These are phyloP conservation scores for Julus scanicus DNA, from an alignment of 2,888 invertebrate species.

Conservation along the genomic window DNA sequence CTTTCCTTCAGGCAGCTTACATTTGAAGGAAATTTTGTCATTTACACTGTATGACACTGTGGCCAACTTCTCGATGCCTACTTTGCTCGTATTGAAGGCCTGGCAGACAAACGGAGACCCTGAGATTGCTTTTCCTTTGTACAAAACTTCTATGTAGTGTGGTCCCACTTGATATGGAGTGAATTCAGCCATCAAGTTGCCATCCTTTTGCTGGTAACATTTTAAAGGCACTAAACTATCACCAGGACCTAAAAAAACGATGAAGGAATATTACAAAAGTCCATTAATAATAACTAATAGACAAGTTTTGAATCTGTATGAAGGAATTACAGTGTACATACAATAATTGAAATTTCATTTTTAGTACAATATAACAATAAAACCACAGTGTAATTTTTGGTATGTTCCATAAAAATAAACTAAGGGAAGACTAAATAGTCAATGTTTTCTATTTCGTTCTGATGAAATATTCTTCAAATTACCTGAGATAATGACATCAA, in stretches of 20 bases:
- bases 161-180: constrained; percentile 72
- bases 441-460: neutral
- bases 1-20: constrained; percentile 68
- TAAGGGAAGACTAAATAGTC: no score
- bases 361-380: no score
- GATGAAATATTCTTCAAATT: neutral
- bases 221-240: constrained; percentile 80
- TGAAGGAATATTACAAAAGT: neutral
- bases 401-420: no score
- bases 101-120: constrained; percentile 96
- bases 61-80: constrained; percentile 77
- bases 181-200: constrained; percentile 94
- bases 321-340: no score
- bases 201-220: constrained; percentile 96
- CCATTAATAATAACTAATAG: neutral
- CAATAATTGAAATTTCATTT: no score
- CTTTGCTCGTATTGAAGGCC: constrained; percentile 87
- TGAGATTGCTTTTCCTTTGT: constrained; percentile 86
- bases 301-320: no score
- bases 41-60: constrained; percentile 73
- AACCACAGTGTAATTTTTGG: no score
- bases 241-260: constrained; percentile 59
- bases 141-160: constrained; percentile 82
- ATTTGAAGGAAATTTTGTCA: constrained; percentile 82
- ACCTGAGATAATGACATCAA: constrained; percentile 89